Evolutionary conservation across 2,888 invertebrate species (phyloP), one percentile per base, ranked within the genome.

Genomic region (Lathronympha strigana): DNA sequence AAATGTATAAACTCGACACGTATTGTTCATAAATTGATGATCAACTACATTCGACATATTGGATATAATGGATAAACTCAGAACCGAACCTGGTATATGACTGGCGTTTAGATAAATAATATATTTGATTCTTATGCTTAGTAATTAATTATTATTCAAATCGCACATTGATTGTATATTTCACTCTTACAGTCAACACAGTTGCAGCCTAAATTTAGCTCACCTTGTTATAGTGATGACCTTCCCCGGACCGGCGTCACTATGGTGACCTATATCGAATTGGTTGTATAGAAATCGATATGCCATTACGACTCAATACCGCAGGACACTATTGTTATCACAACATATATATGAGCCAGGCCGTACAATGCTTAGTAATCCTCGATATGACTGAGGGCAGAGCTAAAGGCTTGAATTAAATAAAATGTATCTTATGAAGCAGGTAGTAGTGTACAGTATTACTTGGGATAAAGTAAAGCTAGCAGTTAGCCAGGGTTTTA

Each of bases 251-350:
- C n/a, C 53, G 8, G 21, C n/a, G 15, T 38, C 17, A 15, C 33
- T 17, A 36, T 53, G 15, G 15, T 51, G 61, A 53, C 40, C 50
- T 55, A 31, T 57, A 63, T 63, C 5, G 57, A 23, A 63, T 47
- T 63, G 40, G 49, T 63, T 55, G 63, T 63, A 58, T 36, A 58
- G 63, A 63, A 50, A 63, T 63, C 63, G 63, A 63, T 63, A 63
- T 63, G 50, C 63, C 43, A 63, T 63, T 63, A 63, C 50, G 57
- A 17, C 21, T 43, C 57, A 33, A 57, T 58, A 57, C 57, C 50
- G 21, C 57, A 17, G 53, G 57, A 50, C 33, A 53, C 19, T 21
- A 63, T 63, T 63, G 63, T 63, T 43, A 43, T 63, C 57, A 43
- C 19, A 62, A 45, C 38, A 45, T 45, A 57, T 49, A 50, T 57